Evolutionary conservation across 2,113 vertebrate species (phyloP).

Genomic region (Leucopsar rothschildi): DNA sequence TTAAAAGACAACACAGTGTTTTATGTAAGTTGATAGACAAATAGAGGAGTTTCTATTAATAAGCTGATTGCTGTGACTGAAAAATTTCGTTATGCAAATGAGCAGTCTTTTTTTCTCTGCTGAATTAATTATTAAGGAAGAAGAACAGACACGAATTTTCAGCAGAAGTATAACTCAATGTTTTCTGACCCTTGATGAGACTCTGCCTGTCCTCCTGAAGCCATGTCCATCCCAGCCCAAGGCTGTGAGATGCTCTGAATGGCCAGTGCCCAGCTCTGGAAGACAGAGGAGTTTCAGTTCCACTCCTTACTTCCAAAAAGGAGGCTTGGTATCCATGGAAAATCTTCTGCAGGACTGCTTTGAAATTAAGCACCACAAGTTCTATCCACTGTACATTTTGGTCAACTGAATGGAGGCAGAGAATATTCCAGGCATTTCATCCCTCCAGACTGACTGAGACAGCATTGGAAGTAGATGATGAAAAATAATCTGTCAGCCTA

Average conservation of each 20-base stretch:
- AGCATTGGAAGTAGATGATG: neutral
- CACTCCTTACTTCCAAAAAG: neutral
- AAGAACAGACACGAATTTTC: neutral
- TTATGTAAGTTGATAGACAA: slow-evolving; percentile 28
- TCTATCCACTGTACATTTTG: neutral
- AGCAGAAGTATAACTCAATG: neutral
- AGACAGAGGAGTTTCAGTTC: neutral
- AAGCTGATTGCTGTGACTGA: slow-evolving; percentile 25
- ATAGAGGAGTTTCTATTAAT: slow-evolving; percentile 54
- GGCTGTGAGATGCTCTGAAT: neutral
- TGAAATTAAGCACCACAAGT: neutral
- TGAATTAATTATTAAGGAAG: slow-evolving; percentile 50
- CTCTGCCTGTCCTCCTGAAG: neutral
- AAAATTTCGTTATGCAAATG: slow-evolving; percentile 54
- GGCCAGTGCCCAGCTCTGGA: neutral
- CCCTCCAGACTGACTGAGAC: neutral
- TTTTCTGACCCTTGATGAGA: neutral
- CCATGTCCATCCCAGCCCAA: accelerated
- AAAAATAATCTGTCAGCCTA: neutral
- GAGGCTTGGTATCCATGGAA: neutral
- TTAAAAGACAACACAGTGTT: neutral
- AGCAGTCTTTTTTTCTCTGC: neutral
- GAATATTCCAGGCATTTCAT: neutral
- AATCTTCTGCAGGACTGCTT: neutral
- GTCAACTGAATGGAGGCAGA: neutral